Evolutionary conservation across 2,888 invertebrate species (phyloP).

Genomic region (Caenorhabditis doughertyi): DNA sequence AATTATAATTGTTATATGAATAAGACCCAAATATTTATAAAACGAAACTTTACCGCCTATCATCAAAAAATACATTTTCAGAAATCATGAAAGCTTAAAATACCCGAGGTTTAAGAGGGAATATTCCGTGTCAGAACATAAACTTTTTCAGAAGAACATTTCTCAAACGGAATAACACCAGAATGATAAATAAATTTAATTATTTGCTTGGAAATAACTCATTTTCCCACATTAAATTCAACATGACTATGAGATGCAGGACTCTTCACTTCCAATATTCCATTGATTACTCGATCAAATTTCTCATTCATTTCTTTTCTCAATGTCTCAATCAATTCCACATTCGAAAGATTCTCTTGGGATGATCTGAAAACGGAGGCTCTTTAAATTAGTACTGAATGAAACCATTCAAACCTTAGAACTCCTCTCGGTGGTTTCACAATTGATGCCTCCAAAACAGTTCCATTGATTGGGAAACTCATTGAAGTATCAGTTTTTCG

Average conservation of each 20-base stretch:
- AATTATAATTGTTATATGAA: too few species aligned
- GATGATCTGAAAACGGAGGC: slow-evolving; percentile 18
- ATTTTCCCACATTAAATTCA: slow-evolving; percentile 39
- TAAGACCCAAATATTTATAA: too few species aligned
- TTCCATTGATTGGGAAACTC: slow-evolving; percentile 69
- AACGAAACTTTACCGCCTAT: too few species aligned
- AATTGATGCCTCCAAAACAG: slow-evolving; percentile 15
- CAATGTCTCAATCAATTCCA: slow-evolving; percentile 52
- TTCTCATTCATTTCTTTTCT: slow-evolving; percentile 60
- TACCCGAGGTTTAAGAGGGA: too few species aligned
- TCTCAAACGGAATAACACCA: neutral
- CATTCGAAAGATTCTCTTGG: slow-evolving; percentile 44
- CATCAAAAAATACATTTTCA: too few species aligned
- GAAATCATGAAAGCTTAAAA: too few species aligned
- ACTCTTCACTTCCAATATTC: slow-evolving; percentile 38
- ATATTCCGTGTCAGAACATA: too few species aligned
- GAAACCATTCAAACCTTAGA: slow-evolving; percentile 21
- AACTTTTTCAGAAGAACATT: too few species aligned
- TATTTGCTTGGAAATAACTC: neutral
- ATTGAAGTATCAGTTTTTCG: slow-evolving; percentile 73
- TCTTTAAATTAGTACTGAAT: neutral
- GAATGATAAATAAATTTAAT: neutral
- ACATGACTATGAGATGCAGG: slow-evolving; percentile 40
- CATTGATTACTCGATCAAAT: slow-evolving; percentile 45
- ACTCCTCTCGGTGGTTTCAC: slow-evolving; percentile 57